Evolutionary conservation across 2,888 invertebrate species (phyloP), one percentile per base, ranked within the genome.

Genomic region (Drosophila kambysellisi): DNA sequence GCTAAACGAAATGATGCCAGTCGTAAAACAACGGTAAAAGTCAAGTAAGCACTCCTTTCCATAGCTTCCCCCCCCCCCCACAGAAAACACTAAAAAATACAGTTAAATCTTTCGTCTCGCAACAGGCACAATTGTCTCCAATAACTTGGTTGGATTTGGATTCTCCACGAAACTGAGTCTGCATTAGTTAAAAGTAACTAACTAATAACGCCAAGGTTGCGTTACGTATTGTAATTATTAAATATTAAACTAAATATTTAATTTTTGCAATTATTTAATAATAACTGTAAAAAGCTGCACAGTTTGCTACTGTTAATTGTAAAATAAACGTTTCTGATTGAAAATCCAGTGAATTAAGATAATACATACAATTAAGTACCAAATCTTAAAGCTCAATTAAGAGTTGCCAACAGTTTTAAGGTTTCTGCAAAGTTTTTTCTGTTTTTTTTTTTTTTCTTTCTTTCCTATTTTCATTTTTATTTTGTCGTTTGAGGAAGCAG

Each of bases 401-500:
- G 32, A n/a, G 12, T n/a, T 50, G 9, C n/a, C 15, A 25, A 62
- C 20, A 1, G 57, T 57, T 46, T 46, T 35, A 15, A 4, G 8
- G 29, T 6, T 17, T 30, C 43, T 1, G 30, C 50, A 30, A 11
- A 29, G 0, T 5, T 6, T 11, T 30, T 25, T 20, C 9, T 8
- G 33, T 30, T 39, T 29, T 29, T 7, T 15, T 17, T 17, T 25
- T 25, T 25, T 25, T 25, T 25, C 20, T 25, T 29, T 29, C 5
- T 35, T 7, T 39, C 46, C 1, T 9, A 20, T 32, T 54, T 37
- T 29, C 5, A 1, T 54, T 39, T 15, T 15, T 5, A 29, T 32
- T 59, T 30, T 32, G 48, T 53, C 30, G 73, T 54, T 53, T 51
- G 46, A 79, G 79, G 79, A 79, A 79, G 81, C 81, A 60, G 60